These are phyloP conservation scores for Oryzias javanicus DNA, from an alignment of 2,113 vertebrate species.

Conservation along the genomic window DNA sequence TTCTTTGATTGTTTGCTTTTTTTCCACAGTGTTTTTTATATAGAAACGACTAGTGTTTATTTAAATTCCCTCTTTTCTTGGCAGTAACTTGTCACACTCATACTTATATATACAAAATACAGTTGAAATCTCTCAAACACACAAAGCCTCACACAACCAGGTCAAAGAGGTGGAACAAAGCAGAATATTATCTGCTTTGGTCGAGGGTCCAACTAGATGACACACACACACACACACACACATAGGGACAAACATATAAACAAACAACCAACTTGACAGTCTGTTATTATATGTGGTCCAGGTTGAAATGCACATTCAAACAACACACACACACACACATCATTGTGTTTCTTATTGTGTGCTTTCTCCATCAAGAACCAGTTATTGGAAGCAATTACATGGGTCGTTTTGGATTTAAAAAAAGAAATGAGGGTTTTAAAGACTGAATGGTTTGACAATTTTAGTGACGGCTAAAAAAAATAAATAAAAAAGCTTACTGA, in stretches of 20 bases:
- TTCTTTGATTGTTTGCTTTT: neutral
- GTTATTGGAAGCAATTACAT: slow-evolving; percentile 50
- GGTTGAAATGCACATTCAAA: slow-evolving; percentile 17
- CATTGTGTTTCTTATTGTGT: slow-evolving; percentile 15
- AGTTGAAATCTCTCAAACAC: slow-evolving; percentile 5
- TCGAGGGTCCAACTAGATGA: slow-evolving; percentile 27
- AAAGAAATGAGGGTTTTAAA: slow-evolving; percentile 48
- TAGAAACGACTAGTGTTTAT: neutral
- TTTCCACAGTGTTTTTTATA: neutral
- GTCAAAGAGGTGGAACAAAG: slow-evolving; percentile 20
- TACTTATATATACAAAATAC: too few species aligned
- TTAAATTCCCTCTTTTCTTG: slow-evolving; percentile 5
- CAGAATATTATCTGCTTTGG: slow-evolving; percentile 31
- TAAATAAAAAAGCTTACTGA: neutral
- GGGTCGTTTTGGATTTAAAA: slow-evolving; percentile 54
- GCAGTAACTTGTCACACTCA: slow-evolving; percentile 9
- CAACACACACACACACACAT: neutral
- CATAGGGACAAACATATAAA: slow-evolving; percentile 22
- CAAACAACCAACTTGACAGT: neutral
- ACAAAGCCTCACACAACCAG: neutral
- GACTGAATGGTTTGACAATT: neutral
- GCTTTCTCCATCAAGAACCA: slow-evolving; percentile 38
- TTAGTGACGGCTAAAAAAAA: neutral
- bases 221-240: neutral
- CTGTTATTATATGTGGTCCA: slow-evolving; percentile 31